Base-by-base conservation (phyloP, 1,140 invertebrate genomes). In the honey bee (Apis mellifera) region DNA sequence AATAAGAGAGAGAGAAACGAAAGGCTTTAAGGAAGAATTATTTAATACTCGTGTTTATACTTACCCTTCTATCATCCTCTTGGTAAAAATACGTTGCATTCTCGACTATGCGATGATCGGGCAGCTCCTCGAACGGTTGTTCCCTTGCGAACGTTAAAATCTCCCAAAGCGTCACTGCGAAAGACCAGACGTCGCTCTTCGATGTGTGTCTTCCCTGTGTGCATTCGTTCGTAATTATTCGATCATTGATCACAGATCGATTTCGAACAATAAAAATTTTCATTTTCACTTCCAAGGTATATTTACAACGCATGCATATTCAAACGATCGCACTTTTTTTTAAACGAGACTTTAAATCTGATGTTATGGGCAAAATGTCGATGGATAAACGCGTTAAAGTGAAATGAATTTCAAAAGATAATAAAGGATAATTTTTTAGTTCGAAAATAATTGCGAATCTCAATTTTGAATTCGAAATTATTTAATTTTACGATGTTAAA, bases 141-240 rank as follows among this genome's bases (percentile, higher is more conserved):
- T 97, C 96, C 65, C 97, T 93, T 13, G 97, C 97, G 92, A 98
- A 97, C 19, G 97, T 98, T 84, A 98, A 94, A 70, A 98, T 97
- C 94, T 98, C 98, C 97, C 98, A 98, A 52, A 97, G 93, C 1
- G 96, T 96, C 7, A 97, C 96, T 0, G 95, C 97, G 91, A 97
- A 97, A 2, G 96, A 95, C 97, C 97, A 97, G 2, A 97, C 96
- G 90, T 97, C 97, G 88, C 97, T 97, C 90, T 98, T 98, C 26
- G 96, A 96, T 8, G 97, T 97, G 91, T 97, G 97, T 92, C 97
- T 97, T 54, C 96, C 97, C 96, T 97, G 88, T n/a, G n/a, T n/a
- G n/a, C 15, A 68, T 68, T 13, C 32, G 2, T 68, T 8, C 21
- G n/a, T 0, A 68, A n/a, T n/a, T 21, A 13, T 9, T 11, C 19